Base-by-base conservation (phyloP, 2,888 invertebrate genomes). In the Apomyelois bistriatella region DNA sequence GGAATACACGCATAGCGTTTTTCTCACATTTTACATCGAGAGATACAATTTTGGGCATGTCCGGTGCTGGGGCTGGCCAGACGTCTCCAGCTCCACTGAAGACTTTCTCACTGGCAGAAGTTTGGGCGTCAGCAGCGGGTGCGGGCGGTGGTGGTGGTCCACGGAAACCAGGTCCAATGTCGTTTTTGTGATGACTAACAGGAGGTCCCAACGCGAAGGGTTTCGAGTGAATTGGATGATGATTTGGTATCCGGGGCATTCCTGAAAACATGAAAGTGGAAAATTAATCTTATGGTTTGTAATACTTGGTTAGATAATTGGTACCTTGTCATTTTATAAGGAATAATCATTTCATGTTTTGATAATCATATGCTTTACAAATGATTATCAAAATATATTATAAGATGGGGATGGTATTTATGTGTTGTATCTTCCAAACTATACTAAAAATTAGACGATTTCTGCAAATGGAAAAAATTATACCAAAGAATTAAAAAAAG, bases 1-100 rank as follows among this genome's bases (percentile, higher is more conserved):
- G 92, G 70, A 96, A 97, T 0, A 98, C 97, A 78, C 97, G 95
- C 98, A 98, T 98, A 53, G 96, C 92, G 72, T 95, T 97, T 78
- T 97, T 97, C 82, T 98, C 98, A 79, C 98, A 98, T 79, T 98
- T 97, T 0, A 98, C 98, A 68, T 98, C 98, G 9, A 98, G 87
- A 0, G 97, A 96, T 8, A 97, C 94, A 57, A 98, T 98, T 83
- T 97, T 97, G 0, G 98, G 97, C 96, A 97, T 97, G 66, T 98
- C 97, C 8, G 95, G 95, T 3, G 94, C 94, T 0, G 95, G 95
- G 0, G 94, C 94, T 0, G 97, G 95, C 97, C 97, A 97, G 8
- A 95, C 94, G 61, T 97, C 97, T 37, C 94, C 94, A 32, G 92
- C 92, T 35, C 89, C 89, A 37, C 85, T 88, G 74, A 91, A 92